Evolutionary conservation across 1,140 invertebrate species (phyloP), one percentile per base, ranked within the genome.

Genomic region (Pachypsylla venusta): DNA sequence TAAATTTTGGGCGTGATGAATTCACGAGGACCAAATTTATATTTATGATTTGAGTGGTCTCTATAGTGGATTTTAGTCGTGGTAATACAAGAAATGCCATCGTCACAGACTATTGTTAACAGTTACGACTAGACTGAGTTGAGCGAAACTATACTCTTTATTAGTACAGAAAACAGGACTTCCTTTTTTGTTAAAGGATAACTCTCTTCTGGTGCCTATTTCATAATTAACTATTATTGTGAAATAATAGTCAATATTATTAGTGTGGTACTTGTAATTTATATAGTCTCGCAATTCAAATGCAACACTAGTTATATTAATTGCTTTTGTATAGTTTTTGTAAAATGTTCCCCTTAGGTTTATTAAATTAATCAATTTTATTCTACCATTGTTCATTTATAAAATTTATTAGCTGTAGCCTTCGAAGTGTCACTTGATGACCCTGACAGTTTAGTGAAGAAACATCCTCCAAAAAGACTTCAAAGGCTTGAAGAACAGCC

Each of bases 381-480:
- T 35, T 35, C 30, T 35, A n/a, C 7, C 30, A 10, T 35, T 10
- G n/a, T 35, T 7, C n/a, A 10, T 7, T 48, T 48, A n/a, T 48
- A 48, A 35, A n/a, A n/a, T n/a, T 35, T 48, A 53, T 12, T 48
- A 63, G 62, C 62, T 14, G 54, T 84, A 62, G 79, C 82, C 0
- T 85, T 82, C 65, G 81, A 82, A 66, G 81, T 85, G 24, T 76
- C 79, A 0, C 64, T 83, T 28, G 59, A 63, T 40, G 62, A 66
- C 35, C 60, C 62, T 0, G 63, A 67, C 19, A 74, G 74, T 25
- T 70, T 78, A n/a, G 76, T 78, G 2, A 72, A 76, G 60, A 75
- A 76, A 53, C 76, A 80, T 56, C 75, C 76, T 0, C 78, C 73
- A 0, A 77, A 78, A 60, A 74, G 81, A 48, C 70, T 84, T 14